Evolutionary conservation across 2,113 vertebrate genomes (phyloP).

Genomic region (Cottus gobio): DNA sequence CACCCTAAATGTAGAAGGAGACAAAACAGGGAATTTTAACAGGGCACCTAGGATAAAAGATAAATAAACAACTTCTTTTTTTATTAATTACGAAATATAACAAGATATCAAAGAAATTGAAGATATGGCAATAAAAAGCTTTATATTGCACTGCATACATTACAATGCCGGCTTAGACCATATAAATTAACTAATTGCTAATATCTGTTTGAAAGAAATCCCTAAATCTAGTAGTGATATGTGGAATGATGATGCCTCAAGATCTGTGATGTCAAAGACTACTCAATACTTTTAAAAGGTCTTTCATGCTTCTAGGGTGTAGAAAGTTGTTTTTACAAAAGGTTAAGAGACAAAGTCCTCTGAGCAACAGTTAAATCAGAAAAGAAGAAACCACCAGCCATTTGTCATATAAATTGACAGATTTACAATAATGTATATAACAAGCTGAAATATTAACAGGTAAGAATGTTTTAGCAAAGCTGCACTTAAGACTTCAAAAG

Average conservation of each 20-base stretch:
- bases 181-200: not conserved
- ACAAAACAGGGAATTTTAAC: not conserved
- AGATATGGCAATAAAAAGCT: not conserved
- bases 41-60: not conserved
- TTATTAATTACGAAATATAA: not conserved
- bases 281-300: not conserved
- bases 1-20: conserved; percentile 82
- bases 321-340: too few species aligned
- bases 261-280: too few species aligned
- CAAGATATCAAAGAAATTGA: not conserved
- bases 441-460: not conserved
- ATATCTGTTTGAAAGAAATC: not conserved
- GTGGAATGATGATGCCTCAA: not conserved
- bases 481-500: not conserved
- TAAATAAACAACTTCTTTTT: not conserved
- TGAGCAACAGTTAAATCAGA: too few species aligned
- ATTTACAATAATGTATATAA: too few species aligned
- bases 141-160: not conserved
- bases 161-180: not conserved
- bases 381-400: too few species aligned
- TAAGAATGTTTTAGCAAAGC: not conserved
- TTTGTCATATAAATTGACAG: too few species aligned
- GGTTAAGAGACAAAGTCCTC: too few species aligned
- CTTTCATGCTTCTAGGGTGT: too few species aligned
- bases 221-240: not conserved